Percentiles rank a stretch among this genome's conserved stretches.
Conservation (phyloP, 1,140 invertebrate species). For the Aphidius gifuensis region DNA sequence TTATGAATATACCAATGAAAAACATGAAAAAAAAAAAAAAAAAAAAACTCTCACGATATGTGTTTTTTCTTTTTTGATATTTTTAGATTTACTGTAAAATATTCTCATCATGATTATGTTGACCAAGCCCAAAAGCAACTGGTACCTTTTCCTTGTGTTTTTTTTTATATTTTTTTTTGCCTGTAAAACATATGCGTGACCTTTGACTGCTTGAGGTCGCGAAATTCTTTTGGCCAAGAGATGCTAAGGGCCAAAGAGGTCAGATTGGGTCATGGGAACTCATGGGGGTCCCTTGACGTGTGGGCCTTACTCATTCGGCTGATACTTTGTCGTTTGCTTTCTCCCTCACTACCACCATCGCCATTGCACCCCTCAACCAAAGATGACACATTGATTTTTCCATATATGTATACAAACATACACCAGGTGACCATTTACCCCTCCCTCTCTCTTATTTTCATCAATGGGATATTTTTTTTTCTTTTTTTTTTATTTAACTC, state of each 20-base stretch:
- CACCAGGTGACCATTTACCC: slow-evolving; percentile 37
- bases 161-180: slow-evolving; percentile 19
- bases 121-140: background rate
- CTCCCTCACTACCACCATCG: background rate
- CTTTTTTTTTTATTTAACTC: background rate
- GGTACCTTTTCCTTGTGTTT: slow-evolving; percentile 6
- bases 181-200: slow-evolving; percentile 45
- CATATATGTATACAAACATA: background rate
- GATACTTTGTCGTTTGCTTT: background rate
- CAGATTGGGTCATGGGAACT: slow-evolving; percentile 52
- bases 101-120: slow-evolving; percentile 15
- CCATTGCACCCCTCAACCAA: background rate
- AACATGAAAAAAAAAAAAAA: no score
- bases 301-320: slow-evolving; percentile 5
- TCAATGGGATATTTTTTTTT: background rate
- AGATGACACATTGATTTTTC: slow-evolving; percentile 30
- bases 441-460: background rate
- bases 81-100: slow-evolving; percentile 11
- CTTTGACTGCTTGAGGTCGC: slow-evolving; percentile 36
- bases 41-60: slow-evolving; percentile 11
- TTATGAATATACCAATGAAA: no score
- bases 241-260: slow-evolving; percentile 29
- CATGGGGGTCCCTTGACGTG: slow-evolving; percentile 45
- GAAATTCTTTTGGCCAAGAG: slow-evolving; percentile 22
- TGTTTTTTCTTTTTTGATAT: background rate